phyloP scores from a whole-genome alignment of 53 echinoderm and acorn worm species.

The Crossaster papposus region DNA sequence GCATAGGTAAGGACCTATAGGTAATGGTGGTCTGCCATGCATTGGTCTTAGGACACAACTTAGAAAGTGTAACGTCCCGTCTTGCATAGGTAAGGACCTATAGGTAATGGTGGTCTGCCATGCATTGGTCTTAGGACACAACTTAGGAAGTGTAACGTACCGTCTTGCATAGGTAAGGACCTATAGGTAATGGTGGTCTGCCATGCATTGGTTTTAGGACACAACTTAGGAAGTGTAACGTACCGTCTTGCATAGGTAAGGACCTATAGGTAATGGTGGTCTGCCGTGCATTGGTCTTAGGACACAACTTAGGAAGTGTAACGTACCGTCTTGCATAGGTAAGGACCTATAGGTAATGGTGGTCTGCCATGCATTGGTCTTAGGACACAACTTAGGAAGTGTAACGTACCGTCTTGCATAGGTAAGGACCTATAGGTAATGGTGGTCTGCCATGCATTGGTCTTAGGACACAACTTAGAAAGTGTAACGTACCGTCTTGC shows the following conservation, averaged over 20 bases:
- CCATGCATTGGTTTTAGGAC: conserved; percentile 65
- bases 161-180: too few relatives aligned
- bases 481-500: conserved; percentile 83
- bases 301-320: conserved; percentile 61
- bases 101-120: conserved; percentile 59
- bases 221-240: conserved; percentile 64
- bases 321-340: conserved; percentile 83
- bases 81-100: conserved; percentile 67
- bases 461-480: conserved; percentile 32
- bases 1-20: conserved; percentile 77
- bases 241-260: conserved; percentile 86
- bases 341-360: conserved; percentile 58
- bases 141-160: conserved; percentile 70
- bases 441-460: conserved; percentile 75
- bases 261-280: conserved; percentile 70
- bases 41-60: conserved; percentile 59
- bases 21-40: conserved; percentile 69
- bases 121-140: conserved; percentile 69
- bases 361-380: conserved; percentile 71
- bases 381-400: conserved; percentile 51
- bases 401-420: conserved; percentile 84
- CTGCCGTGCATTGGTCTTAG: conserved; percentile 63
- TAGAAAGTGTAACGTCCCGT: conserved; percentile 74
- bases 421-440: too few relatives aligned
- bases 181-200: conserved; percentile 66